A percentile compares a stretch with the other conserved stretches of the same genome.
Evolutionary conservation across 2,888 invertebrate species (phyloP).

Genomic region (Caenorhabditis wallacei): DNA sequence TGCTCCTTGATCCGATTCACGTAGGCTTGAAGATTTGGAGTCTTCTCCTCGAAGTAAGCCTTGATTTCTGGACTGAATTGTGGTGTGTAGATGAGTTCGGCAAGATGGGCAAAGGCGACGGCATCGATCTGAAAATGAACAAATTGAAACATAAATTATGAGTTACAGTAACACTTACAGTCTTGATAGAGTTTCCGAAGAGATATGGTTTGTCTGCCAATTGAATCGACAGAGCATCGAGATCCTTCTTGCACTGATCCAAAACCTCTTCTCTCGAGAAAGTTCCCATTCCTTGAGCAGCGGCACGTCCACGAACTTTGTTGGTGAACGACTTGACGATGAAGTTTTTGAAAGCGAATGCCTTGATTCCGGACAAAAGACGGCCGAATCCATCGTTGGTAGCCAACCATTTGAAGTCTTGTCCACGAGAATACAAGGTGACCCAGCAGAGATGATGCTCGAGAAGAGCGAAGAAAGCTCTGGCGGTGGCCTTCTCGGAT

Average conservation of each 20-base stretch:
- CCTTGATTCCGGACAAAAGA: slow-evolving; percentile 73
- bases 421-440: slow-evolving; percentile 70
- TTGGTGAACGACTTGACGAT: slow-evolving; percentile 47
- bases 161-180: slow-evolving; percentile 56
- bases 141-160: neutral
- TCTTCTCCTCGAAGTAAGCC: slow-evolving; percentile 86
- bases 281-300: slow-evolving; percentile 79
- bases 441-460: slow-evolving; percentile 77
- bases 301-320: slow-evolving; percentile 29
- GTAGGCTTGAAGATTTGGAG: slow-evolving; percentile 74
- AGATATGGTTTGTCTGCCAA: slow-evolving; percentile 81
- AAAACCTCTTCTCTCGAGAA: slow-evolving; percentile 83
- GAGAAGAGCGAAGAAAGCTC: slow-evolving; percentile 74
- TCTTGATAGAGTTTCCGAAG: slow-evolving; percentile 72
- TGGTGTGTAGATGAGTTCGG: slow-evolving; percentile 94
- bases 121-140: slow-evolving; percentile 87
- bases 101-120: slow-evolving; percentile 93
- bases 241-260: slow-evolving; percentile 82
- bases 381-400: slow-evolving; percentile 71
- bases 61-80: slow-evolving; percentile 93
- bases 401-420: slow-evolving; percentile 71
- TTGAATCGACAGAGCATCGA: slow-evolving; percentile 83
- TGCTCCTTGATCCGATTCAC: slow-evolving; percentile 77
- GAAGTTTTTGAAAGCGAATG: slow-evolving; percentile 71
- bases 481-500: slow-evolving; percentile 69